These are phyloP conservation scores for Stegostoma tigrinum DNA, from an alignment of 2,113 vertebrate genomes.

Conservation along the genomic window DNA sequence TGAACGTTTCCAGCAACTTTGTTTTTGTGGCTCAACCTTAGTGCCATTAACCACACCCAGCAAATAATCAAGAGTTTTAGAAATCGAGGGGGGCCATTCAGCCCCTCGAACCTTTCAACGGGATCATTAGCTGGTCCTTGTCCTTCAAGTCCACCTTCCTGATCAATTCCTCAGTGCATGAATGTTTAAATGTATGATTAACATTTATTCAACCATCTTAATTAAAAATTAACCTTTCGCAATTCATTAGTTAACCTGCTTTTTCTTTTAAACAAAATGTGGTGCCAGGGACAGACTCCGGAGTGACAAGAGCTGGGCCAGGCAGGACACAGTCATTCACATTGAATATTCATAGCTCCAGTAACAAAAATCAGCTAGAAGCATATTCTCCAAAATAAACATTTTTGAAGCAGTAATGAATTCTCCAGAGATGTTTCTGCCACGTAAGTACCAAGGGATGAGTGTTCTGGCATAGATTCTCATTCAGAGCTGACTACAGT, in stretches of 20 bases:
- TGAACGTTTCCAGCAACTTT: no score
- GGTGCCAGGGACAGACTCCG: not conserved
- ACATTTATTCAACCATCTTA: not conserved
- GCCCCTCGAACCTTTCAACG: not conserved
- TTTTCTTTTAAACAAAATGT: not conserved
- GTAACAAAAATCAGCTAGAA: not conserved
- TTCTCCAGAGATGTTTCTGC: not conserved
- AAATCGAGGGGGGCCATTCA: not conserved
- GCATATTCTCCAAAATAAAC: not conserved
- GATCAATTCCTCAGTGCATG: not conserved
- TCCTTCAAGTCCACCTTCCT: not conserved
- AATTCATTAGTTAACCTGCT: not conserved
- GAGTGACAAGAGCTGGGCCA: not conserved
- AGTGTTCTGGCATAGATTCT: not conserved
- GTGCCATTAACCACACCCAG: not conserved
- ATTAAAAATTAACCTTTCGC: not conserved
- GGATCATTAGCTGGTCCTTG: not conserved
- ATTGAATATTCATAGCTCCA: not conserved
- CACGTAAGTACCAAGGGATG: not conserved
- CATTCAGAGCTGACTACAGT: not conserved
- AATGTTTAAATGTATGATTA: not conserved
- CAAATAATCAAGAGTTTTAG: not conserved
- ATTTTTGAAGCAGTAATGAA: constrained; percentile 3
- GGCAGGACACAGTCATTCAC: not conserved
- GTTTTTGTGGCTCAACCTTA: not conserved